These are phyloP conservation scores for Nomada flava DNA, from an alignment of 2,888 invertebrate genomes.

Conservation along the genomic window DNA sequence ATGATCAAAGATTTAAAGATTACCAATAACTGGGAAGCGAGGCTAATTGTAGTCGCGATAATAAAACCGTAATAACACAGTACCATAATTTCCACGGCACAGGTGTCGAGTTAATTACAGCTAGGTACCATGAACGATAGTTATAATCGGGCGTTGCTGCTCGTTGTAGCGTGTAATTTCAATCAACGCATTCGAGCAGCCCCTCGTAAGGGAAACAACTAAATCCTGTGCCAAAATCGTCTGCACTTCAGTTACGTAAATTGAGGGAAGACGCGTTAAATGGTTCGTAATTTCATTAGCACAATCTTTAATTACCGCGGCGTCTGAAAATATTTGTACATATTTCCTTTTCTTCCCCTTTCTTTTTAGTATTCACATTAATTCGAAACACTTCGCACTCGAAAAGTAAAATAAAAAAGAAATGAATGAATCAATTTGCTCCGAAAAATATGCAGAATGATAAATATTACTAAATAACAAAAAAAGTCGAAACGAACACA, in stretches of 20 bases:
- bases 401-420: too few species aligned
- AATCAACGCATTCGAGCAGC: slow-evolving; percentile 11
- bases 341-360: background rate
- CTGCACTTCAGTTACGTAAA: background rate
- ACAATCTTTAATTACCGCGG: slow-evolving; percentile 8
- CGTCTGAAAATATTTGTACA: background rate
- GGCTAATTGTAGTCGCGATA: background rate
- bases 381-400: too few species aligned
- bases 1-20: background rate
- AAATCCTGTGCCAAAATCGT: slow-evolving; percentile 3
- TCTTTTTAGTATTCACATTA: background rate
- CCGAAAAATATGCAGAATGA: too few species aligned
- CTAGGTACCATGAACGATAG: background rate
- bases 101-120: slow-evolving; percentile 24
- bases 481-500: too few species aligned
- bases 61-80: slow-evolving; percentile 1
- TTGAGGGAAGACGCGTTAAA: slow-evolving; percentile 4
- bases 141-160: slow-evolving; percentile 3
- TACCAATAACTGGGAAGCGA: background rate
- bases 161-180: slow-evolving; percentile 24
- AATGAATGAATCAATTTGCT: too few species aligned
- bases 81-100: background rate
- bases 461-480: too few species aligned
- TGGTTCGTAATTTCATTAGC: slow-evolving; percentile 21
- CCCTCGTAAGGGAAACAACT: background rate